Conservation (phyloP, 2,888 invertebrate species). For the Drosophila affinis region DNA sequence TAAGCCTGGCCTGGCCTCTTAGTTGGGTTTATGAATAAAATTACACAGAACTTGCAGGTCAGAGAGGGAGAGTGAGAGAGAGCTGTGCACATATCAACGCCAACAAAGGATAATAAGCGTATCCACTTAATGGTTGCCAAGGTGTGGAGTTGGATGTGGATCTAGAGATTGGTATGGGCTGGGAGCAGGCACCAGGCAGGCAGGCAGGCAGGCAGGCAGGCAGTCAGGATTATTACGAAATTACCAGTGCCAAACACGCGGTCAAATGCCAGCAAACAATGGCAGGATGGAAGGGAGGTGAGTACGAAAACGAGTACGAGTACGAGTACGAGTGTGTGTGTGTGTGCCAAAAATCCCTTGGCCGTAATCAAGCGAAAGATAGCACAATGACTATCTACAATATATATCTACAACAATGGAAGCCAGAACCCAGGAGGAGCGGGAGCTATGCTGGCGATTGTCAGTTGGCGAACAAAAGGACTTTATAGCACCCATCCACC, state of each 20-base stretch:
- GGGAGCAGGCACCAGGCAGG: conserved; percentile 8
- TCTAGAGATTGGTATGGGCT: neutral
- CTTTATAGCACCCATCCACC: conserved; percentile 43
- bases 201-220: conserved; percentile 17
- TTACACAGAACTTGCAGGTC: conserved; percentile 53
- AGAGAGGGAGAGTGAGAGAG: neutral
- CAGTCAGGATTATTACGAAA: conserved; percentile 30
- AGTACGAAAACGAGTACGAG: conserved; percentile 8
- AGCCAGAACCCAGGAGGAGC: conserved; percentile 22
- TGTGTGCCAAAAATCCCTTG: conserved; percentile 63
- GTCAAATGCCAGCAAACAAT: conserved; percentile 70
- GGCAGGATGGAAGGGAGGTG: conserved; percentile 6
- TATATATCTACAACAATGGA: conserved; percentile 77
- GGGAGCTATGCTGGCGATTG: conserved; percentile 54
- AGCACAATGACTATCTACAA: conserved; percentile 81
- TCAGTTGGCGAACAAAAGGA: conserved; percentile 71
- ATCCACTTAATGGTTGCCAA: conserved; percentile 79
- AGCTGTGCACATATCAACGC: conserved; percentile 64
- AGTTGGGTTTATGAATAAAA: conserved; percentile 75
- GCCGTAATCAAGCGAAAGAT: conserved; percentile 80
- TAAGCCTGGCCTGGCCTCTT: conserved; percentile 40
- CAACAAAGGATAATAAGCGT: conserved; percentile 76
- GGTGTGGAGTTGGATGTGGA: conserved; percentile 36
- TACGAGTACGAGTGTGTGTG: neutral
- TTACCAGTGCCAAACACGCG: conserved; percentile 71